Conservation (phyloP, 2,888 invertebrate species). For the Lithophane leautieri region DNA sequence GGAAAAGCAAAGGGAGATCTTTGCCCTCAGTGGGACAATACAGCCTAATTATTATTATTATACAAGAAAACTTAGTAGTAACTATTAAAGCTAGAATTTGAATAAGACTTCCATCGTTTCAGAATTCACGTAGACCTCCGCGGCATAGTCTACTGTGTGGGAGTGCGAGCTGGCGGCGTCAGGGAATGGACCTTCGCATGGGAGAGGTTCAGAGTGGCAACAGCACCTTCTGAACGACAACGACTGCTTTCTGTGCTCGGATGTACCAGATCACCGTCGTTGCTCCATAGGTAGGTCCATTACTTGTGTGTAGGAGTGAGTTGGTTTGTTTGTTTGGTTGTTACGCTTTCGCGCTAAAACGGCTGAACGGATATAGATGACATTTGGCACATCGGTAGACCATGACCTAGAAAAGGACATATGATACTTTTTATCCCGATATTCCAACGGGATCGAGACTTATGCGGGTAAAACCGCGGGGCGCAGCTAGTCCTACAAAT, state of each 20-base stretch:
- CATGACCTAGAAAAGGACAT: too few species aligned
- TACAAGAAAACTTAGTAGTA: neutral
- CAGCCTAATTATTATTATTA: too few species aligned
- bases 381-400: too few species aligned
- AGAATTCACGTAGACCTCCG: constrained; percentile 96
- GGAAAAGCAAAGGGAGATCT: too few species aligned
- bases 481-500: too few species aligned
- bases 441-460: too few species aligned
- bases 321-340: too few species aligned
- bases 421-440: too few species aligned
- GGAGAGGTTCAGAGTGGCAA: constrained; percentile 93
- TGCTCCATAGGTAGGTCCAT: constrained; percentile 91
- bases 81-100: neutral
- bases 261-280: constrained; percentile 95
- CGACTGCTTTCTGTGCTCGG: constrained; percentile 94
- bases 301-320: neutral
- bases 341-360: too few species aligned
- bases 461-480: too few species aligned
- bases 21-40: too few species aligned
- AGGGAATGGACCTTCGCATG: constrained; percentile 97
- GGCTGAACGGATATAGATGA: too few species aligned
- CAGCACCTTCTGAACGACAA: constrained; percentile 95
- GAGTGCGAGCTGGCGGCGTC: constrained; percentile 95
- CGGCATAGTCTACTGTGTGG: constrained; percentile 96
- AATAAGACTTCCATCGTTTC: constrained; percentile 23